These are phyloP conservation scores for Crypturellus undulatus DNA, from an alignment of 2,113 vertebrate genomes.

Conservation along the genomic window DNA sequence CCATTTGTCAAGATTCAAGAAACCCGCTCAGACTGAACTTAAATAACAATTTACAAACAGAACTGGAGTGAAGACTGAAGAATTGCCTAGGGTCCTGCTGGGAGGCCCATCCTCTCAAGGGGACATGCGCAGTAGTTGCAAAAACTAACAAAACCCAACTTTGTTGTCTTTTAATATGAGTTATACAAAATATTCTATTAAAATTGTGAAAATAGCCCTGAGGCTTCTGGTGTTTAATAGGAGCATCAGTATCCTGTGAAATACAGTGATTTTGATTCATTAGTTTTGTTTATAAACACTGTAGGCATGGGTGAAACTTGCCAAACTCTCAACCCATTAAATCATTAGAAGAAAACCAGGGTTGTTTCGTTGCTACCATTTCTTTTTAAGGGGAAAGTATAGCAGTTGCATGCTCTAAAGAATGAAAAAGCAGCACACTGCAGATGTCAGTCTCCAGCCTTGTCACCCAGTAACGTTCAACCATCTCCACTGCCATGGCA, in stretches of 20 bases:
- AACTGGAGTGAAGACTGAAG: background rate
- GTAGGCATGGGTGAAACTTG: background rate
- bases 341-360: background rate
- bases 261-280: background rate
- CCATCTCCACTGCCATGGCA: conserved; percentile 46
- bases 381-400: background rate
- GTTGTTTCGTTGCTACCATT: background rate
- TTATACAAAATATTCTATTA: background rate
- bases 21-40: no score
- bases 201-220: background rate
- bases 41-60: background rate
- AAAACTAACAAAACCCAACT: background rate
- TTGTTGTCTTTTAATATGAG: background rate
- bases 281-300: background rate
- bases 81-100: background rate
- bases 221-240: background rate
- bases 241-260: background rate
- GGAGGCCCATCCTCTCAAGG: background rate
- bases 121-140: background rate
- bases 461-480: background rate
- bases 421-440: background rate
- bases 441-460: background rate
- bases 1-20: background rate
- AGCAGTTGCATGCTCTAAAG: background rate
- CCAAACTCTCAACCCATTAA: background rate